These are phyloP conservation scores for Gracilinanus agilis DNA, from an alignment of 2,113 vertebrate genomes.

Conservation along the genomic window DNA sequence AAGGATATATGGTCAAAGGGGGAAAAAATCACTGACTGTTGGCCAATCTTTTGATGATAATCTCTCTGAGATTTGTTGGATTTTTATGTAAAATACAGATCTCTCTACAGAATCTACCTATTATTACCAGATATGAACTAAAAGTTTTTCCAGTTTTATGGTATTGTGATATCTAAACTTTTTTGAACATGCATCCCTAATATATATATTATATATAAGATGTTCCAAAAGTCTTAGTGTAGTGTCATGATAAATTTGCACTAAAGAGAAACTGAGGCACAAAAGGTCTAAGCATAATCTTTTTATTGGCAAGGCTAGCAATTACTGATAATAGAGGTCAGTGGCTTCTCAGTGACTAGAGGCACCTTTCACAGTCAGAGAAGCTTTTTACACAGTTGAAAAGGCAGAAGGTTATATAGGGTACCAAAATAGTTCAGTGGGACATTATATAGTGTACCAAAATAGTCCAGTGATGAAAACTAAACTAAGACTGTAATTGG, in stretches of 20 bases:
- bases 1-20: neutral
- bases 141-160: neutral
- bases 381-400: too few species aligned
- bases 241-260: neutral
- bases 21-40: neutral
- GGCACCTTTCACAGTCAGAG: too few species aligned
- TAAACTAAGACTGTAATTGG: too few species aligned
- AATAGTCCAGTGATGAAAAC: too few species aligned
- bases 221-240: neutral
- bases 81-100: neutral
- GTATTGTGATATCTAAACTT: neutral
- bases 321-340: too few species aligned
- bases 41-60: neutral
- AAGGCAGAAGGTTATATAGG: too few species aligned
- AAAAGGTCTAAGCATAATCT: too few species aligned
- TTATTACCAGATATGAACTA: neutral
- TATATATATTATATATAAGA: neutral
- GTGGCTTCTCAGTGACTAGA: too few species aligned
- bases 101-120: neutral
- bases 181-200: neutral
- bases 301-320: too few species aligned
- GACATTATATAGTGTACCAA: too few species aligned
- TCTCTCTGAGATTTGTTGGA: neutral
- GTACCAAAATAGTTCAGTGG: too few species aligned
- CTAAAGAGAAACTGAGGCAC: too few species aligned